phyloP scores from a whole-genome alignment of 1,140 invertebrate species.

The Achatina immaculata region DNA sequence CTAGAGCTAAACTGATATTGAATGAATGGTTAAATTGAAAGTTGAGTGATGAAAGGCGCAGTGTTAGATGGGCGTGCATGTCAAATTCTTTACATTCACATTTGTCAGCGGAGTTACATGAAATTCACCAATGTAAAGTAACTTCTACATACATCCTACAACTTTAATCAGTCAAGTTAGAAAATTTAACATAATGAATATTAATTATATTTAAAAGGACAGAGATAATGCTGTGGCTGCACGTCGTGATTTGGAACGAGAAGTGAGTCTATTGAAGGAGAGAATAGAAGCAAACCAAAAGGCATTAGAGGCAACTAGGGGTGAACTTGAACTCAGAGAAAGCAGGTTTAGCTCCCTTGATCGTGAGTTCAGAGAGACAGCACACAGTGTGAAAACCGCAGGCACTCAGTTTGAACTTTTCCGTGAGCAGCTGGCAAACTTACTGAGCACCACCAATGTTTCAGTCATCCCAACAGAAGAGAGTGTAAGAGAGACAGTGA shows the following conservation, averaged over 20 bases:
- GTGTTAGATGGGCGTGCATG: too few species aligned
- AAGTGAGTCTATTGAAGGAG: conserved; percentile 65
- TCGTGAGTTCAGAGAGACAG: conserved; percentile 50
- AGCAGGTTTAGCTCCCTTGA: conserved; percentile 52
- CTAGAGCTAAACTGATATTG: too few species aligned
- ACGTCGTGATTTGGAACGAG: conserved; percentile 58
- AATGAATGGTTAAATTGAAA: too few species aligned
- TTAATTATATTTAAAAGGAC: conserved; percentile 56
- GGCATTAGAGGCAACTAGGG: conserved; percentile 62
- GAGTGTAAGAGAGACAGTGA: conserved; percentile 59
- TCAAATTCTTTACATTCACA: too few species aligned
- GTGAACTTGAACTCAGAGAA: conserved; percentile 65
- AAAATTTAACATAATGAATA: too few species aligned
- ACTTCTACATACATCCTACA: too few species aligned
- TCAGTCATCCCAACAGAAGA: conserved; percentile 61
- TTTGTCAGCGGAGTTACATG: too few species aligned
- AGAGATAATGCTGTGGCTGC: conserved; percentile 63
- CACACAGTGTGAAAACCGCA: conserved; percentile 49
- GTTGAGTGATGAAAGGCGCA: too few species aligned
- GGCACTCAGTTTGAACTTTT: conserved; percentile 59
- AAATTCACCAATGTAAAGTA: too few species aligned
- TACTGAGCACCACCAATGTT: conserved; percentile 59
- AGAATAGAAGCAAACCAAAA: conserved; percentile 64
- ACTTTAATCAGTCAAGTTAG: too few species aligned
- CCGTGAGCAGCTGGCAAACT: conserved; percentile 61